A percentile compares a stretch with the other conserved stretches of the same genome.
Conservation (phyloP, 2,888 invertebrate species). For the Andrena trimmerana region DNA sequence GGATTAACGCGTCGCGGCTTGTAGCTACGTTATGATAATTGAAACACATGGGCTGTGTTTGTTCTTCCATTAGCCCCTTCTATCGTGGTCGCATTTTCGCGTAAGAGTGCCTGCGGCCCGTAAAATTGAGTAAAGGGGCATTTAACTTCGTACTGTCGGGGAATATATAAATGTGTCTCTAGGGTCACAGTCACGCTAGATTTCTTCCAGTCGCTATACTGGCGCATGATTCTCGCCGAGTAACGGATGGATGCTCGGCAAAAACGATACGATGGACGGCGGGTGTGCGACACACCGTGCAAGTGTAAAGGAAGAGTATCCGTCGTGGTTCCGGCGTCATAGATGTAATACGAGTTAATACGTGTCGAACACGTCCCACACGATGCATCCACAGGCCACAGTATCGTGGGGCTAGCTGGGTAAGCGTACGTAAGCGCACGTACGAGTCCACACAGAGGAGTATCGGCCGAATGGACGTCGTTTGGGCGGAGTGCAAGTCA, state of each 20-base stretch:
- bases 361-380: conserved; percentile 66
- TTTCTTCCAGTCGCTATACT: neutral
- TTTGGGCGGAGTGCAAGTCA: conserved; percentile 76
- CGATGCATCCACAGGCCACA: conserved; percentile 37
- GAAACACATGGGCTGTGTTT: conserved; percentile 7
- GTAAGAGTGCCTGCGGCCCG: neutral
- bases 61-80: conserved; percentile 3
- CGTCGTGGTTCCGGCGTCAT: conserved; percentile 31
- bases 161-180: too few relatives aligned
- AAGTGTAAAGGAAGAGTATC: neutral
- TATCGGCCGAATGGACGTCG: conserved; percentile 64
- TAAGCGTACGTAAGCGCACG: conserved; percentile 32
- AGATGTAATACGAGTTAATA: conserved; percentile 69
- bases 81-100: neutral
- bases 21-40: conserved; percentile 4
- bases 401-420: conserved; percentile 39
- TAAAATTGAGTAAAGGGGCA: neutral
- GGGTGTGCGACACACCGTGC: neutral
- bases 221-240: neutral
- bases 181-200: neutral
- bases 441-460: conserved; percentile 33
- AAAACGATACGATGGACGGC: neutral
- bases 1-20: conserved; percentile 22
- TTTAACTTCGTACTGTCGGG: neutral
- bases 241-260: neutral